Conservation (phyloP, 2,888 invertebrate species). For the Eubasilissa splendida region DNA sequence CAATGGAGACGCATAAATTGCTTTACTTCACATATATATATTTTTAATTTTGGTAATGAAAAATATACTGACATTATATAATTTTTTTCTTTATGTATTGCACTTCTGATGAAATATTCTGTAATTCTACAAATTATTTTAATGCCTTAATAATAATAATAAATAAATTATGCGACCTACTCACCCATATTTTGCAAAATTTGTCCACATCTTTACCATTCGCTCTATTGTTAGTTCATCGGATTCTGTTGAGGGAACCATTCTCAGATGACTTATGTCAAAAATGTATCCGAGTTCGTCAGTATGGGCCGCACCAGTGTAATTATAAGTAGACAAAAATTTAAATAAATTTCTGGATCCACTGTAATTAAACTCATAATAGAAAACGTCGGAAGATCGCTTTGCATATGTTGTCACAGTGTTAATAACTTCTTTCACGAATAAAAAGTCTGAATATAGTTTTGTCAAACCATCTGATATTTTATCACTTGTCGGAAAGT, state of each 20-base stretch:
- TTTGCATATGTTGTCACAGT: conserved; percentile 11
- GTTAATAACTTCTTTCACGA: not conserved
- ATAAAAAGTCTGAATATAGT: conserved; percentile 34
- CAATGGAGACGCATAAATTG: too few species aligned
- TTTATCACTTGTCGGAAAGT: conserved; percentile 34
- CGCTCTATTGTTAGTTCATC: conserved; percentile 1
- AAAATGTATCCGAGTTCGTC: conserved; percentile 47
- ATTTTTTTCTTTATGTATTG: too few species aligned
- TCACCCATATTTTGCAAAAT: conserved; percentile 49
- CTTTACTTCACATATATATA: too few species aligned
- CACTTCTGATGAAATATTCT: too few species aligned
- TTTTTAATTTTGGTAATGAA: too few species aligned
- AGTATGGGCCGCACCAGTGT: conserved; percentile 42
- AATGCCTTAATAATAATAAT: too few species aligned
- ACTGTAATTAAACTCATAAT: conserved; percentile 42
- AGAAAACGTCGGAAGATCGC: conserved; percentile 30
- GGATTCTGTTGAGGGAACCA: not conserved
- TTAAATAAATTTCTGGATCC: conserved; percentile 36
- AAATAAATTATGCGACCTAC: not conserved
- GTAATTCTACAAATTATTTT: too few species aligned
- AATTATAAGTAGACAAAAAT: not conserved
- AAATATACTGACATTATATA: too few species aligned
- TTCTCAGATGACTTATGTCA: not conserved
- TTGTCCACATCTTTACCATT: conserved; percentile 38
- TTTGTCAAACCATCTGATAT: conserved; percentile 26